A percentile compares a stretch with the other conserved stretches of the same genome.
Evolutionary conservation across 2,797 vertebrate genomes (phyloP).

Genomic region (Corythornis leucogaster): DNA sequence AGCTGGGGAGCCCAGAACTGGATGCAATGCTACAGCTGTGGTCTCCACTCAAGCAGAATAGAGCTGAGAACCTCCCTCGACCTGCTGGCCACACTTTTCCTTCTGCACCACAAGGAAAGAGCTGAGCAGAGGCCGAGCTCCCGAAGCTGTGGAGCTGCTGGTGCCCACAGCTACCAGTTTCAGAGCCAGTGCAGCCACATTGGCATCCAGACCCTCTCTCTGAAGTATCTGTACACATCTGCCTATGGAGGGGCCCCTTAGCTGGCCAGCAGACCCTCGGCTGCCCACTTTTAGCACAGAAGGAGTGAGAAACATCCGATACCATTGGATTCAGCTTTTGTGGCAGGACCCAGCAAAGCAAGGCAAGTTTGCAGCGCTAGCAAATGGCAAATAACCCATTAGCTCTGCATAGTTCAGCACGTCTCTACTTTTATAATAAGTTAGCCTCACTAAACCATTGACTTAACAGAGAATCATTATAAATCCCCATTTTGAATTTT

Average conservation of each 20-base stretch:
- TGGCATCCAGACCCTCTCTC: rapidly evolving
- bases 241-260: rapidly evolving
- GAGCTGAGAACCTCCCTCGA: no score
- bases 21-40: no score
- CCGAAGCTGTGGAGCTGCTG: background rate
- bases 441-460: constrained; percentile 59
- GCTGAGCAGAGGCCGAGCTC: background rate
- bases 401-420: constrained; percentile 34
- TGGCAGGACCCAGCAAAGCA: background rate
- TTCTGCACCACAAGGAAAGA: background rate
- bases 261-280: rapidly evolving
- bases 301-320: background rate
- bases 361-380: constrained; percentile 16
- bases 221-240: rapidly evolving
- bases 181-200: background rate
- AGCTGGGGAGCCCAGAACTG: no score
- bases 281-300: background rate
- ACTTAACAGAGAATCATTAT: constrained; percentile 68
- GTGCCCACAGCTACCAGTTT: rapidly evolving
- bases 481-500: constrained; percentile 71
- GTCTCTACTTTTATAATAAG: constrained; percentile 52
- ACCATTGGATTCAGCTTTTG: background rate
- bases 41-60: no score
- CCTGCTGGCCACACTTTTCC: no score
- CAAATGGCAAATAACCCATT: constrained; percentile 47